Percentiles rank a stretch among this genome's conserved stretches.
phyloP scores from a whole-genome alignment of 2,113 vertebrate genomes.

The Rhegmatorhina hoffmannsi region DNA sequence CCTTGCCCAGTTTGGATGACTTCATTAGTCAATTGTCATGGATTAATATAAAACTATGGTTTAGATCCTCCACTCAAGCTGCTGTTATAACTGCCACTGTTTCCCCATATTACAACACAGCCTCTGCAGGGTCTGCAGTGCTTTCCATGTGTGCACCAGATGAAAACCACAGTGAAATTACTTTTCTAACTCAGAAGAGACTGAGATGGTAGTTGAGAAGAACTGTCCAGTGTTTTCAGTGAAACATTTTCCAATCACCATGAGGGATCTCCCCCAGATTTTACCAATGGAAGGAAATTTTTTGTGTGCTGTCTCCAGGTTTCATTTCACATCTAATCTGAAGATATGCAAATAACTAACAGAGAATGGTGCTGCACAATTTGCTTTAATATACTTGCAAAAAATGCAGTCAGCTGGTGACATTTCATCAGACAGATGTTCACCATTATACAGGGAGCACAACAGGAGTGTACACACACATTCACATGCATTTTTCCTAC shows the following conservation, averaged over 20 bases:
- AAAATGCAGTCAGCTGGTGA: not conserved
- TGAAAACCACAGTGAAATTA: not conserved
- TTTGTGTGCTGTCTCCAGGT: not conserved
- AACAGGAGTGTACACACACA: not conserved
- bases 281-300: not conserved
- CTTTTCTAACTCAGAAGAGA: not conserved
- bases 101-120: not conserved
- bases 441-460: not conserved
- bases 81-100: not conserved
- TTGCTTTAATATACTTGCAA: not conserved
- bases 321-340: not conserved
- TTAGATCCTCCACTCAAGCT: not conserved
- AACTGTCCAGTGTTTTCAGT: not conserved
- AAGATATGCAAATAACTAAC: not conserved
- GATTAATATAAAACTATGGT: not conserved
- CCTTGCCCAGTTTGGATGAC: constrained; percentile 52
- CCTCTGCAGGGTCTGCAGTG: not conserved
- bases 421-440: not conserved
- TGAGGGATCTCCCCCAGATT: not conserved
- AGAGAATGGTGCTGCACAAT: not conserved
- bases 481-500: not conserved
- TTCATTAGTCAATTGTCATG: constrained; percentile 9
- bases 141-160: not conserved
- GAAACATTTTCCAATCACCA: not conserved
- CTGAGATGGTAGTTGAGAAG: not conserved